These are phyloP conservation scores for Parelbella ahira DNA, from an alignment of 2,888 invertebrate genomes.

Conservation along the genomic window DNA sequence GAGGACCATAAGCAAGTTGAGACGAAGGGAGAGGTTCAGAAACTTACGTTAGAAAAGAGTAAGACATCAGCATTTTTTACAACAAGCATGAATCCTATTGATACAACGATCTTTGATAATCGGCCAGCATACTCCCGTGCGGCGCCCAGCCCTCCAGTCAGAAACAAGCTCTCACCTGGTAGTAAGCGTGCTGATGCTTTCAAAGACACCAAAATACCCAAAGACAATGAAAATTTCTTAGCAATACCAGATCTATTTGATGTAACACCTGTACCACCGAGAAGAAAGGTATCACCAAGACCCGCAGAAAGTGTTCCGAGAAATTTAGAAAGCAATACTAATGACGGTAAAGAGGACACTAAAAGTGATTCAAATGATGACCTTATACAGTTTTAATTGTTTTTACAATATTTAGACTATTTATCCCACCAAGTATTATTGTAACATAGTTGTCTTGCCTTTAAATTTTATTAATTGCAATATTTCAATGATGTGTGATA, in stretches of 20 bases:
- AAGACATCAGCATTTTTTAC: conserved; percentile 61
- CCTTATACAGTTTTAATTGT: conserved; percentile 67
- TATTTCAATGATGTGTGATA: too few species aligned
- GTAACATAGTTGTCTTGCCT: conserved; percentile 26
- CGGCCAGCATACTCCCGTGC: conserved; percentile 59
- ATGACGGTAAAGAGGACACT: conserved; percentile 33
- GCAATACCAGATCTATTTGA: conserved; percentile 58
- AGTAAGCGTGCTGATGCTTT: conserved; percentile 41
- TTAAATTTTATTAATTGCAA: too few species aligned
- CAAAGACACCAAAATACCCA: conserved; percentile 44
- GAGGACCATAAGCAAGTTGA: conserved; percentile 39
- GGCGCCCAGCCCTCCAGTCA: conserved; percentile 71
- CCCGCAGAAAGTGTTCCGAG: conserved; percentile 25
- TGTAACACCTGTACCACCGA: conserved; percentile 60
- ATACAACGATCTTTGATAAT: conserved; percentile 65
- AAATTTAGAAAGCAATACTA: conserved; percentile 37
- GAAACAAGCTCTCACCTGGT: conserved; percentile 60
- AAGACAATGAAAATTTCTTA: conserved; percentile 51
- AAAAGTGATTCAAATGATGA: conserved; percentile 48
- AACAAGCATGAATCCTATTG: conserved; percentile 44
- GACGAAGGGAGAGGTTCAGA: conserved; percentile 37
- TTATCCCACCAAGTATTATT: conserved; percentile 34
- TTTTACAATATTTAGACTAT: conserved; percentile 11
- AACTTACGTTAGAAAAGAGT: conserved; percentile 60
- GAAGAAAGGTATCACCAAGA: conserved; percentile 63